A percentile compares a stretch with the other conserved stretches of the same genome.
Evolutionary conservation across 2,797 vertebrate species (phyloP).

Genomic region (Lophius americanus): DNA sequence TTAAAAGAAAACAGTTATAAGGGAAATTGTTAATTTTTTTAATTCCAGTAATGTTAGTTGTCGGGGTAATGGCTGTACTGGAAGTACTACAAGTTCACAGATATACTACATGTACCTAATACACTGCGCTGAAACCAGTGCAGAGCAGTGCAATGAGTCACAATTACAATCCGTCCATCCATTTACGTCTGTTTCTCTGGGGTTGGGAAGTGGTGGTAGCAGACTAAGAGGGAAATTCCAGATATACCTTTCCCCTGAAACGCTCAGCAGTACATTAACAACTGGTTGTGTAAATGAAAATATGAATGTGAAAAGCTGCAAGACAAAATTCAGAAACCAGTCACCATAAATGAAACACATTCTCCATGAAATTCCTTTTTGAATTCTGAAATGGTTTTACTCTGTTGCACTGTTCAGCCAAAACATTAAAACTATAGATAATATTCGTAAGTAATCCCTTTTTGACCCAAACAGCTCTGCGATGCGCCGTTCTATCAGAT

Average conservation of each 20-base stretch:
- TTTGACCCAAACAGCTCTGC: too few relatives aligned
- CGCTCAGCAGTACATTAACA: neutral
- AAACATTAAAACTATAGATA: too few relatives aligned
- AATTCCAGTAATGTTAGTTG: constrained; percentile 1
- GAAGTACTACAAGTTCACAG: neutral
- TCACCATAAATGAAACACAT: too few relatives aligned
- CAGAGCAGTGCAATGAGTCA: constrained; percentile 8
- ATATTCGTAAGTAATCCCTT: too few relatives aligned
- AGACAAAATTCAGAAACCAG: neutral
- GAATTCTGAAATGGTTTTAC: too few relatives aligned
- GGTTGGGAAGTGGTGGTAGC: too few relatives aligned
- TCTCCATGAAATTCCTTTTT: too few relatives aligned
- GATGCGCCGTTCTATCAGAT: too few relatives aligned
- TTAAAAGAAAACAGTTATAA: neutral
- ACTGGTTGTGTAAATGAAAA: neutral
- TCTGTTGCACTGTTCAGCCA: too few relatives aligned
- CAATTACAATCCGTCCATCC: neutral
- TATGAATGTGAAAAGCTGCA: neutral
- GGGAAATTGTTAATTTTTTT: neutral
- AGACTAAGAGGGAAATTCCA: too few relatives aligned
- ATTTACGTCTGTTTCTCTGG: too few relatives aligned
- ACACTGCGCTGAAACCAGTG: constrained; percentile 5
- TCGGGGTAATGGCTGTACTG: neutral
- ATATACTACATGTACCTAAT: neutral
- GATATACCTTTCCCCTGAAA: too few relatives aligned